Conservation (phyloP, 2,797 vertebrate species). For the Heliangelus exortis region DNA sequence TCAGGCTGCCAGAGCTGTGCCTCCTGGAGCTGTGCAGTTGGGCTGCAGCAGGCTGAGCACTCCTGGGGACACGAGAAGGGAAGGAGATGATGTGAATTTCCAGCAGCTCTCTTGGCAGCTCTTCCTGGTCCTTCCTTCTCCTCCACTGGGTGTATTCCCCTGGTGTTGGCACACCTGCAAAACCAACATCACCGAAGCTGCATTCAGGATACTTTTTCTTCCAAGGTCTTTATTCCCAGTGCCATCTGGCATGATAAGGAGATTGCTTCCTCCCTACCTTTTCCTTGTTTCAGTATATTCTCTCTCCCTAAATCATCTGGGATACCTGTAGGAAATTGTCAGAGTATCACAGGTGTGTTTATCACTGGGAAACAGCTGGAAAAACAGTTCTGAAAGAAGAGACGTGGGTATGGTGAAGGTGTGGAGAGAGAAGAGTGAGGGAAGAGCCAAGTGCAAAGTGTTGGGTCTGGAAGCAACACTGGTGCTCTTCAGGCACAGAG, state of each 20-base stretch:
- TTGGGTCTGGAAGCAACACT: neutral
- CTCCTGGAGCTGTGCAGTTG: neutral
- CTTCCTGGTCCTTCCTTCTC: neutral
- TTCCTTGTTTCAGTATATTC: neutral
- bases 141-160: neutral
- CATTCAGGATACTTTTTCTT: rapidly evolving
- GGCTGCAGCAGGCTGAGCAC: neutral
- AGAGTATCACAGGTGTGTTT: neutral
- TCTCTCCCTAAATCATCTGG: neutral
- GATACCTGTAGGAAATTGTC: neutral
- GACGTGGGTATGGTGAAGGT: rapidly evolving
- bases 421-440: neutral
- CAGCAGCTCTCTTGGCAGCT: neutral
- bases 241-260: neutral
- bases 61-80: rapidly evolving
- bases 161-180: neutral
- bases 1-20: neutral
- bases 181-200: neutral
- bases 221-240: neutral
- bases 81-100: neutral
- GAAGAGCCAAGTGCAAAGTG: neutral
- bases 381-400: neutral
- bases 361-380: neutral
- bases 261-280: rapidly evolving
- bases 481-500: neutral